Evolutionary conservation across 2,888 invertebrate genomes (phyloP).

Genomic region (Chaitophorus viminalis): DNA sequence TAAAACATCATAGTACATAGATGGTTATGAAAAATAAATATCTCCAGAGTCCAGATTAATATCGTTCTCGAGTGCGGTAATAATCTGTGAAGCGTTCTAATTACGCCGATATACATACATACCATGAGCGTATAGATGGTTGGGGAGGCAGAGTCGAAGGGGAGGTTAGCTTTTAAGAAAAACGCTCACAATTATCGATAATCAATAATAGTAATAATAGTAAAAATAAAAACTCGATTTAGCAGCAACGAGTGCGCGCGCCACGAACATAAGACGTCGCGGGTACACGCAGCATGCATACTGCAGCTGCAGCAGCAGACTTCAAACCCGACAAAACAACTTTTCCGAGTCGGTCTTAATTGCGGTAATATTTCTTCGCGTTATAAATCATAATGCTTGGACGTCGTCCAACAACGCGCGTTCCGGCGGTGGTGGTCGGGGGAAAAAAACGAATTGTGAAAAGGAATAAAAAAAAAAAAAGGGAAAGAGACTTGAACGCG

Average conservation of each 20-base stretch:
- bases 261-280: not conserved
- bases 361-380: constrained; percentile 55
- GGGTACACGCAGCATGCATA: not conserved
- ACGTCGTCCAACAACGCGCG: constrained; percentile 21
- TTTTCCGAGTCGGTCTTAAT: constrained; percentile 55
- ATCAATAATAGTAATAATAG: not conserved
- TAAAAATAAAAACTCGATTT: constrained; percentile 18
- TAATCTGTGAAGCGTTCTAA: too few species aligned
- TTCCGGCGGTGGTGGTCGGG: not conserved
- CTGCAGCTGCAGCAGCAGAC: not conserved
- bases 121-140: too few species aligned
- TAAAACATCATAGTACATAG: too few species aligned
- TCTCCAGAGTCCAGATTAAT: too few species aligned
- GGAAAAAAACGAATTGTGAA: not conserved
- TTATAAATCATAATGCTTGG: constrained; percentile 50
- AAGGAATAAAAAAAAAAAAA: not conserved
- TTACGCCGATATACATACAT: too few species aligned
- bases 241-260: not conserved
- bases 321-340: constrained; percentile 59
- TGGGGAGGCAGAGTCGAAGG: too few species aligned
- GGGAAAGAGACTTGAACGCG: not conserved
- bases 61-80: too few species aligned
- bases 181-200: not conserved
- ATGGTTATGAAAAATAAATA: too few species aligned
- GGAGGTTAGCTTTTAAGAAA: too few species aligned